Base-by-base conservation (phyloP, 2,113 vertebrate species). In the Polyodon spathula region DNA sequence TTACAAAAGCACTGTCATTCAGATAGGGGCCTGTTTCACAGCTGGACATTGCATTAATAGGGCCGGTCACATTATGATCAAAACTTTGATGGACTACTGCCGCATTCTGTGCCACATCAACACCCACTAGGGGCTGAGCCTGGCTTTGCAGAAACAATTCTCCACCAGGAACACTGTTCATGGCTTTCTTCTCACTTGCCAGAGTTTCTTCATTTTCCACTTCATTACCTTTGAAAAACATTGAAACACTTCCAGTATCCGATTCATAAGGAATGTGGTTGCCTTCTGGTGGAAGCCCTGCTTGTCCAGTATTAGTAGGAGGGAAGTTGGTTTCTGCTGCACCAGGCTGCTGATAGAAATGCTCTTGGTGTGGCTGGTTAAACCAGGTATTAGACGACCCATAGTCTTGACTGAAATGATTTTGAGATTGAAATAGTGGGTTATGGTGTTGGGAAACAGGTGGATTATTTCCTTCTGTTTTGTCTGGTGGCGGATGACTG, bases 201-300 rank as follows among this genome's bases (percentile, higher is more conserved):
- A 97, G 86, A 0, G 89, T 94, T 80, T 99, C 96, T 66, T 93
- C 88, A 37, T 99, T 99, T 81, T 99, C 95, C 1, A 89, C 80
- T 68, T 97, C 95, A n/a, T 85, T 89, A 9, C 89, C 90, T 78
- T 86, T 93, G 68, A 97, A 97, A 72, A 97, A 97, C 91, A 93
- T 84, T 0, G 91, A 84, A 12, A 95, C 66, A 0, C 87, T 76
- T 46, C 93, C 89, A 0, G 87, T 74, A 58, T 90, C 89, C 6
- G 66, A 40, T 12, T 78, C 72, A 7, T 76, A 56, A 1, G 69
- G 63, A 54, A 66, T 0, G 12, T 46, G 59, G 54, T 66, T 41
- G 5, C 64, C 44, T 37, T 58, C 58, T 1, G 43, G 38, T 63
- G 71, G 81, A 0, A 66, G 55, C 0, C n/a, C 40, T 39, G 39